These are phyloP conservation scores for Micropoecilia bifurca DNA, from an alignment of 2,797 vertebrate species.

Conservation along the genomic window DNA sequence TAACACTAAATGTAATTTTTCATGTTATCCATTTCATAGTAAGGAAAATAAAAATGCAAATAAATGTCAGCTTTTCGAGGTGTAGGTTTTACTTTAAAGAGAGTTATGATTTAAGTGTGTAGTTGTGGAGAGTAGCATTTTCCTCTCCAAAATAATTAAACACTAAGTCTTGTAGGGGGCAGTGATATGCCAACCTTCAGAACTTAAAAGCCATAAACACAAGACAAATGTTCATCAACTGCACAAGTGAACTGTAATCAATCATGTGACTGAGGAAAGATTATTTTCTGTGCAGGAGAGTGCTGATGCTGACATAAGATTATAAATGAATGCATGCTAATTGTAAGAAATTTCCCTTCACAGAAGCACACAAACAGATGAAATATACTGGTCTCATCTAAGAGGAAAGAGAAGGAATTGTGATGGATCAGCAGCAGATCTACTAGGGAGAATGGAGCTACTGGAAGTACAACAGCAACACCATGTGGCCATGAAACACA, in stretches of 20 bases:
- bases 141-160: constrained; percentile 71
- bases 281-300: constrained; percentile 75
- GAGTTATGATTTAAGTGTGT: constrained; percentile 54
- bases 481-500: constrained; percentile 59
- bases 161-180: constrained; percentile 73
- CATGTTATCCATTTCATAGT: not conserved
- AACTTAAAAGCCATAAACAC: constrained; percentile 77
- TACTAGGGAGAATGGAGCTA: constrained; percentile 10
- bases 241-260: constrained; percentile 71
- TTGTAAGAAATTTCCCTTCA: constrained; percentile 68
- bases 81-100: not conserved
- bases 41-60: not conserved
- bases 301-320: constrained; percentile 78
- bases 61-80: not conserved
- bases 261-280: constrained; percentile 72
- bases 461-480: constrained; percentile 76
- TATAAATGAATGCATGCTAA: constrained; percentile 82
- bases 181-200: constrained; percentile 71
- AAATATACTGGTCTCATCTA: constrained; percentile 53
- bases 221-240: constrained; percentile 84
- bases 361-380: constrained; percentile 55
- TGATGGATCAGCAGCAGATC: constrained; percentile 39
- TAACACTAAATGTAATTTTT: not conserved
- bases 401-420: constrained; percentile 48
- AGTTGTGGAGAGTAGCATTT: constrained; percentile 62